Conservation (phyloP, 1,140 invertebrate genomes). For the Tenebrio molitor region DNA sequence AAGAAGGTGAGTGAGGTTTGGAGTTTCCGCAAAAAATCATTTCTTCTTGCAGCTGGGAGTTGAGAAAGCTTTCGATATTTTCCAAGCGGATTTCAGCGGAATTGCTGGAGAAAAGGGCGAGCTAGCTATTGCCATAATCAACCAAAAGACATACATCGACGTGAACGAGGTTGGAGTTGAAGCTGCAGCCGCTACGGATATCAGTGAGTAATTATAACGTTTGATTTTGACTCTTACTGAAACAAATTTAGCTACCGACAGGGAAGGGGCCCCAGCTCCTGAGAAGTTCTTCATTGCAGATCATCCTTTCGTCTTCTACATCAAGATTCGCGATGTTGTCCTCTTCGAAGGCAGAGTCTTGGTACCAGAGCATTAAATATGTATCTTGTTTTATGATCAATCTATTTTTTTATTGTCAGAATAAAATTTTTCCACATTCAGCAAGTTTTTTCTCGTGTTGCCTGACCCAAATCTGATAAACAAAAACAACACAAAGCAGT, state of each 20-base stretch:
- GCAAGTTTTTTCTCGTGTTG: too few species aligned
- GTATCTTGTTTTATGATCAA: too few species aligned
- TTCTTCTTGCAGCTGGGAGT: constrained; percentile 68
- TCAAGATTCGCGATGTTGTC: not conserved
- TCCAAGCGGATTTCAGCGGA: constrained; percentile 69
- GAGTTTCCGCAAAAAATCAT: constrained; percentile 39
- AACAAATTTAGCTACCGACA: not conserved
- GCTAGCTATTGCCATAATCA: constrained; percentile 71
- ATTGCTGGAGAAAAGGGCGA: constrained; percentile 62
- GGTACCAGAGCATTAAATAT: not conserved
- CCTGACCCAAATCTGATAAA: too few species aligned
- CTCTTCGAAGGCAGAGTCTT: not conserved
- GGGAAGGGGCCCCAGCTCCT: not conserved
- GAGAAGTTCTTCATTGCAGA: constrained; percentile 52
- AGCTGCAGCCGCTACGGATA: constrained; percentile 80
- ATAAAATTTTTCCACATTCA: too few species aligned
- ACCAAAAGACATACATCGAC: constrained; percentile 81
- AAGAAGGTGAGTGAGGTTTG: constrained; percentile 60
- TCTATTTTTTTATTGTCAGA: too few species aligned
- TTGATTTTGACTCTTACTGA: too few species aligned
- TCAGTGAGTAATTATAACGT: constrained; percentile 51
- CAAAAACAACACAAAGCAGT: too few species aligned
- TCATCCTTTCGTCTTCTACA: not conserved
- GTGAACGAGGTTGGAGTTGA: constrained; percentile 84
- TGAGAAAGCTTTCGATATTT: constrained; percentile 67